Conservation (phyloP, 2,113 vertebrate genomes). For the Myanophis thanlyinensis region DNA sequence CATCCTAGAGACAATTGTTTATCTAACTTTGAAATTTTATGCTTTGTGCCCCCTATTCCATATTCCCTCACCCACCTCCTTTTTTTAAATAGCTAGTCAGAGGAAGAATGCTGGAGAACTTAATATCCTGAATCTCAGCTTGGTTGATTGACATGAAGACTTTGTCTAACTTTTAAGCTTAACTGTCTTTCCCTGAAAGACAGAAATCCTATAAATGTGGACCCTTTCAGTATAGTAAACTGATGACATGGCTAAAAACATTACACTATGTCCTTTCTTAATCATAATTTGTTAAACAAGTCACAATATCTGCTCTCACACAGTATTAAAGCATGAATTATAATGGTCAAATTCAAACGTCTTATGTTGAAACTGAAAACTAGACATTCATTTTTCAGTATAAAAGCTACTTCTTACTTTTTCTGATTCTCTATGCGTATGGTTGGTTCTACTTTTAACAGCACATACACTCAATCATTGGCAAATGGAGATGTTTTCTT, state of each 20-base stretch:
- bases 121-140: background rate
- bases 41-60: background rate
- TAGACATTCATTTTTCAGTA: background rate
- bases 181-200: background rate
- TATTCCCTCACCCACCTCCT: background rate
- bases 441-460: background rate
- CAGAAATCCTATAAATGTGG: background rate
- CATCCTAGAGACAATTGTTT: background rate
- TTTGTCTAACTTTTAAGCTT: background rate
- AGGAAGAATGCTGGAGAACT: background rate
- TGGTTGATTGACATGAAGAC: background rate
- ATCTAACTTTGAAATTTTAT: background rate
- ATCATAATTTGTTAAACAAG: background rate
- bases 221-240: background rate
- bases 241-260: background rate
- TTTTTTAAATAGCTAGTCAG: background rate
- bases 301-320: background rate
- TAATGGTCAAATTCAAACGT: background rate
- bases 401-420: background rate
- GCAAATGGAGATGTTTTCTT: background rate
- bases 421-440: background rate
- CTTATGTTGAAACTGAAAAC: background rate
- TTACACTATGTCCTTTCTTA: background rate
- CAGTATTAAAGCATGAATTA: background rate
- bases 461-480: background rate